Evolutionary conservation across 2,113 vertebrate species (phyloP).

Genomic region (Opisthocomus hoazin): DNA sequence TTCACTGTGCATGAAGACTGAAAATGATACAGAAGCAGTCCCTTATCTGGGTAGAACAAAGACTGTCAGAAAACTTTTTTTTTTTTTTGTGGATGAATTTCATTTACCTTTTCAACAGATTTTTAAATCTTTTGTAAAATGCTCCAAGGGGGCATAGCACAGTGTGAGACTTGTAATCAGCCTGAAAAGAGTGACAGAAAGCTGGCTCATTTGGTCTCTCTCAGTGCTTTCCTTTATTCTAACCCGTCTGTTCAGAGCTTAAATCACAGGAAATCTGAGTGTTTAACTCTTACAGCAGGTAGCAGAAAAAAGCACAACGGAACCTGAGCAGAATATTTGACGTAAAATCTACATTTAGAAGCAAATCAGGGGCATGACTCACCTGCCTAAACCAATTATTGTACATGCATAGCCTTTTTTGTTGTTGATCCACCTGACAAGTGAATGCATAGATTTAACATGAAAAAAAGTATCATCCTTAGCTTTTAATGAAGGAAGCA

Average conservation of each 20-base stretch:
- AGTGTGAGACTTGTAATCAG: slow-evolving; percentile 53
- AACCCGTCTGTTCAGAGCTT: slow-evolving; percentile 47
- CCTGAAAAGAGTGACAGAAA: slow-evolving; percentile 52
- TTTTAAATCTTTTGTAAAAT: slow-evolving; percentile 54
- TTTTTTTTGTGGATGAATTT: slow-evolving; percentile 27
- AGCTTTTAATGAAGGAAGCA: background rate
- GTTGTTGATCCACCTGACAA: background rate
- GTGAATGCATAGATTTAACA: background rate
- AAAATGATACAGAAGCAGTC: slow-evolving; percentile 19
- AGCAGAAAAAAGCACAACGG: slow-evolving; percentile 25
- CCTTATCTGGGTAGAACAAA: slow-evolving; percentile 46
- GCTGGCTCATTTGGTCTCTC: slow-evolving; percentile 48
- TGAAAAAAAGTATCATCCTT: background rate
- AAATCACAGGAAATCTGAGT: slow-evolving; percentile 39
- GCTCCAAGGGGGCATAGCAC: background rate
- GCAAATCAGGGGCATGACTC: background rate
- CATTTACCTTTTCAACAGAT: slow-evolving; percentile 41
- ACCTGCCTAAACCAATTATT: background rate
- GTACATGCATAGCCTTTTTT: background rate
- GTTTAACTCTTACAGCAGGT: slow-evolving; percentile 43
- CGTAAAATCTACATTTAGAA: background rate
- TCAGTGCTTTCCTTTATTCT: slow-evolving; percentile 42
- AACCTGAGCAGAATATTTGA: slow-evolving; percentile 7
- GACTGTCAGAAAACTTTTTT: slow-evolving; percentile 18
- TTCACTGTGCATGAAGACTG: background rate